Evolutionary conservation across 2,888 invertebrate genomes (phyloP).

Genomic region (Tipula vernalis): DNA sequence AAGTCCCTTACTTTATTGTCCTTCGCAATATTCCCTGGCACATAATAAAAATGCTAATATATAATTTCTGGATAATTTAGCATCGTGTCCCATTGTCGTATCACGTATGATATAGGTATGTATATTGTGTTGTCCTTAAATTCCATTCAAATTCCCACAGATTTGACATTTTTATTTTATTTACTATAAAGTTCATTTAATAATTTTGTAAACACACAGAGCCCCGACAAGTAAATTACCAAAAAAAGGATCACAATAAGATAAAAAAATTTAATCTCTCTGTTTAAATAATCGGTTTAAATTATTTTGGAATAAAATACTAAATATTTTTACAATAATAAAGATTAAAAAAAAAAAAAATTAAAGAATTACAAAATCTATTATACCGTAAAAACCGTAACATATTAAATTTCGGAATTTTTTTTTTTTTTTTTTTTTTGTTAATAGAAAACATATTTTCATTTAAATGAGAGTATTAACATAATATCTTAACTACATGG

Average conservation of each 20-base stretch:
- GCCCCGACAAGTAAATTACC: neutral
- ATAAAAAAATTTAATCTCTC: neutral
- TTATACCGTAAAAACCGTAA: neutral
- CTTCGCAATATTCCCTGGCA: neutral
- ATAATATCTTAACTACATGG: neutral
- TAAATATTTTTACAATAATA: neutral
- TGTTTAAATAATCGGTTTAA: neutral
- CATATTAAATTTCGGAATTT: neutral
- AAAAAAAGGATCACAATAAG: neutral
- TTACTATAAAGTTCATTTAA: neutral
- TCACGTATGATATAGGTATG: neutral
- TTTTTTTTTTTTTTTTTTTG: neutral
- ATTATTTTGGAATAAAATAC: neutral
- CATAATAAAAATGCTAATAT: neutral
- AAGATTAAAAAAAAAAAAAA: neutral
- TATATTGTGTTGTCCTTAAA: neutral
- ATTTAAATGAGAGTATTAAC: neutral
- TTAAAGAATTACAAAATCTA: neutral
- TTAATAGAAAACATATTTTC: neutral
- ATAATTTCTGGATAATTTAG: neutral
- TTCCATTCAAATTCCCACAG: neutral
- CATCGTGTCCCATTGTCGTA: neutral
- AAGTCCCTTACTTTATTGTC: neutral
- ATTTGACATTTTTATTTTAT: constrained; percentile 4
- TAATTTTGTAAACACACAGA: neutral